Percentiles rank a stretch among this genome's conserved stretches.
phyloP scores from a whole-genome alignment of 2,113 vertebrate species.

The Calyptommatus sinebrachiatus region DNA sequence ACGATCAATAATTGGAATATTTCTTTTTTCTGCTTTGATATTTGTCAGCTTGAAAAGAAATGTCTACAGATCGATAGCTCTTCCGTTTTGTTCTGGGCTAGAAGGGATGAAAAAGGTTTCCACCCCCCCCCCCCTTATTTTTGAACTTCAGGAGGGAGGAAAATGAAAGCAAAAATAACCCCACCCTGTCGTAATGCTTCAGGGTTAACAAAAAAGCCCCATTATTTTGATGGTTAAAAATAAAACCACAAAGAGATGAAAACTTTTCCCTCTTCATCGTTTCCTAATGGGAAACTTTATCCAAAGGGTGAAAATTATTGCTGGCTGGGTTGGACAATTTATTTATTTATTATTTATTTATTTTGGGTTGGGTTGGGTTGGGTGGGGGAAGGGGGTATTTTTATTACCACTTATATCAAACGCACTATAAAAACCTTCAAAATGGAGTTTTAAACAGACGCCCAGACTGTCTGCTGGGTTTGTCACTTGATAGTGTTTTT shows the following conservation, averaged over 20 bases:
- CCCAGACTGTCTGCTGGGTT: constrained; percentile 41
- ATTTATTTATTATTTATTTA: background rate
- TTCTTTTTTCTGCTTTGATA: background rate
- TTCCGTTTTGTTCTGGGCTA: background rate
- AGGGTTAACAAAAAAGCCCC: background rate
- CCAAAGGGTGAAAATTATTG: background rate
- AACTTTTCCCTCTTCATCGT: background rate
- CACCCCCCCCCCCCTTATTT: too few species aligned
- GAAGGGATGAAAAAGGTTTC: background rate
- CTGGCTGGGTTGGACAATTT: background rate
- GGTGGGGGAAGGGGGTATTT: too few species aligned
- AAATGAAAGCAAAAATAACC: background rate
- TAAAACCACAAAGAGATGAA: background rate
- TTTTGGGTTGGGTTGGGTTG: background rate
- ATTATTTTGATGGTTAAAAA: constrained; percentile 11
- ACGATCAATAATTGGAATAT: constrained; percentile 8
- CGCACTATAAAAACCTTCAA: constrained; percentile 48
- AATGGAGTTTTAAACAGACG: constrained; percentile 46
- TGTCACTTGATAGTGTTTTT: constrained; percentile 42
- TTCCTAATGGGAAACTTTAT: background rate
- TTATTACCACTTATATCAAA: constrained; percentile 36
- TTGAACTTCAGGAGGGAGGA: too few species aligned
- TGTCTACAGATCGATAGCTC: background rate
- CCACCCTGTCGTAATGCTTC: too few species aligned
- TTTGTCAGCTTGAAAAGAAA: background rate